Base-by-base conservation (phyloP, 2,888 invertebrate species). In the Drosophila putrida region DNA sequence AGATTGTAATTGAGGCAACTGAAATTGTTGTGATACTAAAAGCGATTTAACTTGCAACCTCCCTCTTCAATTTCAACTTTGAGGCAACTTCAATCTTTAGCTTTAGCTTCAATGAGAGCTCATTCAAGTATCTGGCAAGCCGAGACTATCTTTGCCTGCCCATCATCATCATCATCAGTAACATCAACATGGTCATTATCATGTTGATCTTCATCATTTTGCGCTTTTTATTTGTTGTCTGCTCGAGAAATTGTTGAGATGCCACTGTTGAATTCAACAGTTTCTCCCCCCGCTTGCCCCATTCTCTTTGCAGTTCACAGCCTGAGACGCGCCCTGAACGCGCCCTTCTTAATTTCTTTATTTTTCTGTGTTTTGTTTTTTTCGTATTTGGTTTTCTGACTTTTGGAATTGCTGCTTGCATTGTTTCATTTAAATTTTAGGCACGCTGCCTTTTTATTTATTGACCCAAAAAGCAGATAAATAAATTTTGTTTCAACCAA, bases 391-490 rank as follows among this genome's bases (percentile, higher is more conserved):
- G 38, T 28, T 13, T 41, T 28, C 35, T 31, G 46, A 35, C 11
- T 61, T 44, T 61, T 53, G 43, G 53, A 5, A 51, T 41, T 49
- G 65, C 50, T 55, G 50, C 47, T 47, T 51, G 73, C 71, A 70
- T 85, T 72, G 78, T 75, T 85, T 79, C 88, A 88, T 88, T 83
- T 82, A 80, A 78, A 83, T 83, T 83, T 83, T 78, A 78, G 88
- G 88, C 83, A 84, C 86, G 86, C 80, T 75, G 85, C 71, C 43
- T 61, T 49, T 54, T 62, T 67, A 83, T 83, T 84, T 84, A 84
- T 84, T 84, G 83, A 84, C 88, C 83, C 78, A 84, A 80, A 84
- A 83, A 86, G 50, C 85, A 85, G 82, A 88, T 81, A 83, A 84
- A 88, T 80, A 86, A 78, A 80, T 82, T 77, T 71, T 72, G 62